Percentiles rank a stretch among this genome's conserved stretches.
phyloP scores from a whole-genome alignment of 92 coral and sea anemone genomes.

The Meandrina meandrites region DNA sequence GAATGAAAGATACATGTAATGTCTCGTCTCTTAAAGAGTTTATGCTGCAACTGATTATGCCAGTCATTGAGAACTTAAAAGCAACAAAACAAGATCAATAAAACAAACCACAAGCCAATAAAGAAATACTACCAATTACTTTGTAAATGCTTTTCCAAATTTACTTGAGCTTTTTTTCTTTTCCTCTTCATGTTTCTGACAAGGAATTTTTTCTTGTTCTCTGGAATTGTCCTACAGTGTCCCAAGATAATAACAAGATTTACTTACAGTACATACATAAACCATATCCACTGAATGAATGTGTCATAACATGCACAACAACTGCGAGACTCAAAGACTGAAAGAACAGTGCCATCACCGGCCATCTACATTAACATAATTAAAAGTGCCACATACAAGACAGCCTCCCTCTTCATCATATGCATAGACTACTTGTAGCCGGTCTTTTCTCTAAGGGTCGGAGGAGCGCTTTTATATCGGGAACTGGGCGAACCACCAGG shows the following conservation, averaged over 20 bases:
- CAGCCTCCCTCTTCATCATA: too few relatives aligned
- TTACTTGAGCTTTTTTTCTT: slow-evolving; percentile 61
- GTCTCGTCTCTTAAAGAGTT: background rate
- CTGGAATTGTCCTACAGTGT: slow-evolving; percentile 20
- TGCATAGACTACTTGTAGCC: too few relatives aligned
- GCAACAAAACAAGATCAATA: background rate
- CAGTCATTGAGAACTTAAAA: background rate
- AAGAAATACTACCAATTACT: slow-evolving; percentile 41
- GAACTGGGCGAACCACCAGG: too few relatives aligned
- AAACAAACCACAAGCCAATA: background rate
- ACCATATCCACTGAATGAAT: background rate
- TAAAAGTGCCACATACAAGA: too few relatives aligned
- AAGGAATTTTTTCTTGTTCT: slow-evolving; percentile 19
- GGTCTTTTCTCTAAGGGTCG: too few relatives aligned
- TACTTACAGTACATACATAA: background rate
- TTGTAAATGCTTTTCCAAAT: slow-evolving; percentile 67
- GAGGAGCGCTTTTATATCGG: too few relatives aligned
- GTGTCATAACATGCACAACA: too few relatives aligned
- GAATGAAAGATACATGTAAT: background rate
- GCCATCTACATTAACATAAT: too few relatives aligned
- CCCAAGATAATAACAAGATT: background rate
- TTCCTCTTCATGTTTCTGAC: slow-evolving; percentile 47
- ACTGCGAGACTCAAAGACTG: too few relatives aligned
- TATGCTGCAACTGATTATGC: background rate
- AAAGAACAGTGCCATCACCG: too few relatives aligned